Base-by-base conservation (phyloP, 2,888 invertebrate genomes). In the Crossocerus cetratus region DNA sequence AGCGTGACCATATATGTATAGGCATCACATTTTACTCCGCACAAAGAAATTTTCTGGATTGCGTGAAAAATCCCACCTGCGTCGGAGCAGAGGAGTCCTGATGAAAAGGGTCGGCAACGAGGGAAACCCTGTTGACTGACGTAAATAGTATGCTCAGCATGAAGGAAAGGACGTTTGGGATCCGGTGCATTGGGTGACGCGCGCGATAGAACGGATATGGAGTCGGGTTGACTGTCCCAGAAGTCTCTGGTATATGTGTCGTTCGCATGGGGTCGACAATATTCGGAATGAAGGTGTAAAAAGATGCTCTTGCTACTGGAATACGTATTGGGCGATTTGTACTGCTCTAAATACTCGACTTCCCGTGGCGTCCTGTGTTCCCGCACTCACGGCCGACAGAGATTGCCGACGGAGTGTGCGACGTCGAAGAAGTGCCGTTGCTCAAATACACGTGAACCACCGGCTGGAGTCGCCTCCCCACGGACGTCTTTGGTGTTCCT, bases 1-100 rank as follows among this genome's bases (percentile, higher is more conserved):
- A 83, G 76, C 69, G 76, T 70, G 72, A 76, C 74, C 61, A 14
- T 57, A n/a, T 62, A 44, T 44, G 16, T 57, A n/a, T 62, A 44
- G 49, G 68, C 67, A 73, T 69, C 58, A 32, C 32, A 32, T 54
- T 63, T 69, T 65, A 67, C 72, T 66, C 57, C 73, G 72, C 67
- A 65, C 62, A 65, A 55, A 49, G 49, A 70, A 49, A 42, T 53
- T 61, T n/a, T 54, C 53, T 56, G 62, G 20, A 57, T 60, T 66
- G 59, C 60, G 69, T 32, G 42, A 57, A 64, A 43, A 23, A 14
- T 70, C 66, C 45, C 45, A 23, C n/a, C 58, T 16, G 69, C 64
- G 59, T 14, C 22, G n/a, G 66, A 43, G 55, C 23, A 23, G 44
- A 67, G 20, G 43, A 18, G 4, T 42, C 14, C 32, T 11, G 32